These are phyloP conservation scores for Parnassius glacialis DNA, from an alignment of 2,888 invertebrate genomes.

Conservation along the genomic window DNA sequence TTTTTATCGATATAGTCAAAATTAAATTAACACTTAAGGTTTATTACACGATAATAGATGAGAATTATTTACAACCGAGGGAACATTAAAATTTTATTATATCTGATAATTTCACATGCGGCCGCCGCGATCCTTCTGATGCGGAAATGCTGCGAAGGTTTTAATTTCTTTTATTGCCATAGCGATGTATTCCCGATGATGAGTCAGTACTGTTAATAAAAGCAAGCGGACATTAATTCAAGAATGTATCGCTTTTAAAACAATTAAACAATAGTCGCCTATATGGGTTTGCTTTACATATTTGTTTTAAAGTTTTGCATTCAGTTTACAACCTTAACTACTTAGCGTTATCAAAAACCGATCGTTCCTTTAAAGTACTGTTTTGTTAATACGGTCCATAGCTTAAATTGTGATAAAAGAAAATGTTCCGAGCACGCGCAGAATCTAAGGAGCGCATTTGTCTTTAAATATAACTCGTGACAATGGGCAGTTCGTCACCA, in stretches of 20 bases:
- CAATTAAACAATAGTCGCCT: background rate
- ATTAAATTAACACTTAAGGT: background rate
- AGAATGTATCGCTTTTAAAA: conserved; percentile 1
- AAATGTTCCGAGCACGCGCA: conserved; percentile 40
- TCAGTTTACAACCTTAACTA: conserved; percentile 25
- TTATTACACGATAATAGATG: conserved; percentile 5
- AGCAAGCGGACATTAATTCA: conserved; percentile 7
- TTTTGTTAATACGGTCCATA: conserved; percentile 57
- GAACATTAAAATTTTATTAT: conserved; percentile 23
- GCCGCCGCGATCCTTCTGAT: conserved; percentile 4
- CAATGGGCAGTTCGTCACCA: conserved; percentile 67
- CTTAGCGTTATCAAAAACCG: conserved; percentile 32
- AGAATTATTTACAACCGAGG: conserved; percentile 5
- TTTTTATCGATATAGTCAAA: background rate
- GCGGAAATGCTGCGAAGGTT: conserved; percentile 14
- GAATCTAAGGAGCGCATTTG: conserved; percentile 53
- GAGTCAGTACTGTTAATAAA: conserved; percentile 17
- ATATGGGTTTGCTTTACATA: background rate
- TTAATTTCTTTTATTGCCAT: conserved; percentile 25
- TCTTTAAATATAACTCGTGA: conserved; percentile 71
- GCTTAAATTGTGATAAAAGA: conserved; percentile 36
- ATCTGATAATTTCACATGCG: conserved; percentile 13
- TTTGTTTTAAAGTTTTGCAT: conserved; percentile 1
- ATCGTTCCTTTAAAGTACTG: conserved; percentile 41
- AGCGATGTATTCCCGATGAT: conserved; percentile 15